Evolutionary conservation across 2,797 vertebrate species (phyloP).

Genomic region (Syndactyla subalaris): DNA sequence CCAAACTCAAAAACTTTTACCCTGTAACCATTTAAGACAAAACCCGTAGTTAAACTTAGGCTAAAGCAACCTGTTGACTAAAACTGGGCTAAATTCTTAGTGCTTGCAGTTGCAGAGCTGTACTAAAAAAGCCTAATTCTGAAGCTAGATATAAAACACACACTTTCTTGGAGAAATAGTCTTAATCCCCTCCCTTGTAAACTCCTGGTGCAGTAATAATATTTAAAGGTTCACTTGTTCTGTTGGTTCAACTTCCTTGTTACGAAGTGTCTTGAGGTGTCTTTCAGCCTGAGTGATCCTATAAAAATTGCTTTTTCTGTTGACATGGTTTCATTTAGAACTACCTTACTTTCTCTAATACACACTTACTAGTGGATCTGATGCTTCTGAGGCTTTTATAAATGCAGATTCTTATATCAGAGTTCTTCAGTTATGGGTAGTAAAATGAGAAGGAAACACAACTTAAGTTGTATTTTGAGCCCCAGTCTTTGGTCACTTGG

Average conservation of each 20-base stretch:
- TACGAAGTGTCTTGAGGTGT: slow-evolving; percentile 52
- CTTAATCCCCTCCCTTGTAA: background rate
- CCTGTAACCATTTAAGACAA: background rate
- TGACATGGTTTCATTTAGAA: slow-evolving; percentile 15
- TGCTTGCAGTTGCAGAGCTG: slow-evolving; percentile 9
- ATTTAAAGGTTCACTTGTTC: slow-evolving; percentile 44
- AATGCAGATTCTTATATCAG: background rate
- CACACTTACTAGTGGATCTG: background rate
- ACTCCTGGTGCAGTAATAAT: slow-evolving; percentile 6
- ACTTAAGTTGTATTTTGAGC: background rate
- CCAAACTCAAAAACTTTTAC: background rate
- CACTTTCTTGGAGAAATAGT: background rate
- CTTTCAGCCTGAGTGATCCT: slow-evolving; percentile 23
- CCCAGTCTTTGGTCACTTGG: slow-evolving; percentile 56
- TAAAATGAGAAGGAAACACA: slow-evolving; percentile 1
- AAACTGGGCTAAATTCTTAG: slow-evolving; percentile 22
- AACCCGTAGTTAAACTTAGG: background rate
- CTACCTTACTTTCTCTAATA: slow-evolving; percentile 17
- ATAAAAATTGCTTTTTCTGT: slow-evolving; percentile 34
- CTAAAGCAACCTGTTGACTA: slow-evolving; percentile 1
- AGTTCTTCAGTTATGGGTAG: slow-evolving; percentile 4
- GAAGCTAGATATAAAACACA: background rate
- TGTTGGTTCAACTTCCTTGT: slow-evolving; percentile 8
- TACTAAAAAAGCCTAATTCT: slow-evolving; percentile 10
- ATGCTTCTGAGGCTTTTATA: slow-evolving; percentile 53